Evolutionary conservation across 2,113 vertebrate genomes (phyloP).

Genomic region (Thunnus thynnus): DNA sequence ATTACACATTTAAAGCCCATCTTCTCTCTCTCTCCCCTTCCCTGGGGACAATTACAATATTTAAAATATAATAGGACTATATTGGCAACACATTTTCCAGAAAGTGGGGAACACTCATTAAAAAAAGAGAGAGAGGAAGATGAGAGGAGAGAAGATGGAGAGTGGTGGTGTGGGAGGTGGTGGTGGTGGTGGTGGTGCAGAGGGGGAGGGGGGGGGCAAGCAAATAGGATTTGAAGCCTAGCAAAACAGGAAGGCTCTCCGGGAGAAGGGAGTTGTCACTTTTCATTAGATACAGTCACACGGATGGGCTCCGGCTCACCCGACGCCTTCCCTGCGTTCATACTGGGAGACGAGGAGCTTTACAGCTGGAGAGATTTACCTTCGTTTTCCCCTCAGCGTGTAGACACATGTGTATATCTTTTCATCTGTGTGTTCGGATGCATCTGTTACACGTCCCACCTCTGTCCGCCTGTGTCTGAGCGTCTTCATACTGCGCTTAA

Average conservation of each 20-base stretch:
- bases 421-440: slow-evolving; percentile 2
- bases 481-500: background rate
- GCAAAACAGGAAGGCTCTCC: slow-evolving; percentile 61
- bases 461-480: background rate
- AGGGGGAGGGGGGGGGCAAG: background rate
- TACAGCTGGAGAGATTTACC: slow-evolving; percentile 17
- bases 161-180: background rate
- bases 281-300: slow-evolving; percentile 63
- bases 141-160: slow-evolving; percentile 5
- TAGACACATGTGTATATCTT: background rate
- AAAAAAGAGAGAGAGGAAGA: slow-evolving; percentile 11
- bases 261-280: slow-evolving; percentile 68
- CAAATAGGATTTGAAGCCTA: slow-evolving; percentile 70
- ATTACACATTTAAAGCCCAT: background rate
- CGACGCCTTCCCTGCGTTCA: slow-evolving; percentile 34
- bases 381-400: background rate
- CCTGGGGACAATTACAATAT: slow-evolving; percentile 33
- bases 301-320: slow-evolving; percentile 34
- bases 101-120: slow-evolving; percentile 19
- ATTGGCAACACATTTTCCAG: slow-evolving; percentile 13
- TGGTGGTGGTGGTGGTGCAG: background rate
- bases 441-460: background rate
- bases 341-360: background rate
- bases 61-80: slow-evolving; percentile 36
- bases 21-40: background rate